Evolutionary conservation across 35 echinoderm and acorn worm species (phyloP).

Genomic region (Holothuria glaberrima): DNA sequence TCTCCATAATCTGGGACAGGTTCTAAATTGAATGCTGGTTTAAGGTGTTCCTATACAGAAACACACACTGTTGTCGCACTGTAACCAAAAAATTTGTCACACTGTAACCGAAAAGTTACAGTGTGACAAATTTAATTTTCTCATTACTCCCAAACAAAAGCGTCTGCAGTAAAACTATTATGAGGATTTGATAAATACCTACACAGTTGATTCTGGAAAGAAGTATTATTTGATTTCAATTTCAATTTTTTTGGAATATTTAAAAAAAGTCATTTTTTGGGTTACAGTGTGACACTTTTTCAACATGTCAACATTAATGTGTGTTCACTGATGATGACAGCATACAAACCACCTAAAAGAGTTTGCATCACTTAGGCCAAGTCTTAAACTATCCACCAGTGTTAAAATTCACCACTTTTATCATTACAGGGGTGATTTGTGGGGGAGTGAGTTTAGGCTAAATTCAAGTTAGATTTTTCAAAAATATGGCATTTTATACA

Average conservation of each 20-base stretch:
- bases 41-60: background rate
- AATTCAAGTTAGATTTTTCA: background rate
- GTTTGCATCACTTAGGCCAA: background rate
- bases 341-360: slow-evolving; percentile 17
- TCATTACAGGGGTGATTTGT: background rate
- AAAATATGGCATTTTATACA: background rate
- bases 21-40: slow-evolving; percentile 12
- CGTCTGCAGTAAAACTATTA: background rate
- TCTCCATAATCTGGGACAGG: background rate
- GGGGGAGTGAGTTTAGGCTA: background rate
- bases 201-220: background rate
- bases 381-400: background rate
- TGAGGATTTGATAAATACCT: slow-evolving; percentile 5
- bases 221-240: slow-evolving; percentile 33
- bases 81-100: slow-evolving; percentile 11
- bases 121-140: slow-evolving; percentile 42
- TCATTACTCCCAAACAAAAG: slow-evolving; percentile 26
- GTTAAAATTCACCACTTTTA: background rate
- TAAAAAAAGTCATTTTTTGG: background rate
- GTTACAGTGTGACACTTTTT: slow-evolving; percentile 39
- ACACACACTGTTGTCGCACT: slow-evolving; percentile 12
- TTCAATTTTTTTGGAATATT: slow-evolving; percentile 4
- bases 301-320: slow-evolving; percentile 4
- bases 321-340: slow-evolving; percentile 30
- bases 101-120: slow-evolving; percentile 43